These are phyloP conservation scores for Adoxophyes honmai DNA, from an alignment of 1,140 invertebrate genomes.

Conservation along the genomic window DNA sequence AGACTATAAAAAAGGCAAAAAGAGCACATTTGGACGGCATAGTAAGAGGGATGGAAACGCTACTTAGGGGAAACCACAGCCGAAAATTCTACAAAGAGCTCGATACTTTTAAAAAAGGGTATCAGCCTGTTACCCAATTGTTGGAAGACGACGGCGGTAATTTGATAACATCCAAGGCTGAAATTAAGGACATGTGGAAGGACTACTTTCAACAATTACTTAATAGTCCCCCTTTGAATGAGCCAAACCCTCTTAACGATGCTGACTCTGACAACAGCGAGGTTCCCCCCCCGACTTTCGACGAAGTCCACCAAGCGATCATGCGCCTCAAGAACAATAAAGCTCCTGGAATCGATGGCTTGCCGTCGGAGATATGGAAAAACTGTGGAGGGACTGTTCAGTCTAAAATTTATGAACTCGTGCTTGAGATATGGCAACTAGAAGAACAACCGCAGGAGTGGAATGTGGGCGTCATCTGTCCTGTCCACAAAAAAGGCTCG, in stretches of 20 bases:
- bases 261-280: not conserved
- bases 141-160: not conserved
- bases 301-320: not conserved
- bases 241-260: not conserved
- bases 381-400: not conserved
- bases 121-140: not conserved
- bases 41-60: not conserved
- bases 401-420: not conserved
- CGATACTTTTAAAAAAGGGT: not conserved
- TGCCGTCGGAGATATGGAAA: not conserved
- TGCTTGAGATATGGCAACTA: too few relatives aligned
- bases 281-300: not conserved
- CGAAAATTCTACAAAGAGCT: conserved; percentile 3
- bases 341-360: not conserved
- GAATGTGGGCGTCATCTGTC: too few relatives aligned
- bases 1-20: not conserved
- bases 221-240: not conserved
- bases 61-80: not conserved
- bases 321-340: conserved; percentile 8
- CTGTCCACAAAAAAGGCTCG: too few relatives aligned
- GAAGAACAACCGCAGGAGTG: too few relatives aligned
- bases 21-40: not conserved
- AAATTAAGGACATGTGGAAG: not conserved
- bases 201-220: not conserved
- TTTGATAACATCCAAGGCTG: not conserved